Evolutionary conservation across 1,140 invertebrate genomes (phyloP), one percentile per base, ranked within the genome.

Genomic region (Brachystomella parvula): DNA sequence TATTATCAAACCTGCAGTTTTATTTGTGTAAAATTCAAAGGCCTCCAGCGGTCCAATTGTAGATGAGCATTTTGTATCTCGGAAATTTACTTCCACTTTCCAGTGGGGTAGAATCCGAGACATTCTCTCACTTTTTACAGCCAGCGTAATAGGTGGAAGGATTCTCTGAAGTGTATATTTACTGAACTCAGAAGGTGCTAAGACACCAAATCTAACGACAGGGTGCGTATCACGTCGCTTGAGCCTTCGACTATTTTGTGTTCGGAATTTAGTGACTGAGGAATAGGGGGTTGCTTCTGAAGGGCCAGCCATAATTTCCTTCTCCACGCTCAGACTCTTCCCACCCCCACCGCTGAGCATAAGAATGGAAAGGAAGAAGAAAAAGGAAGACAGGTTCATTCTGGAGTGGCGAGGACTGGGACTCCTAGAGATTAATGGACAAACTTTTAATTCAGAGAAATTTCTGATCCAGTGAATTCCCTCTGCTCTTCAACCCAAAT

Each of bases 31-130:
- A 68, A 90, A 86, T 61, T 90, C 87, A 75, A 90, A 87, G 2
- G 89, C 89, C 3, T 85, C 87, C 3, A 91, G 78, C 0, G 89
- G 86, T 0, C 89, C 89, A 56, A 84, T 82, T 0, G 85, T 86
- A 2, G 88, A 89, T 2, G 89, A 90, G 75, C 89, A 91, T n/a
- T 83, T 80, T 0, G 89, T 88, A 73, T 92, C 88, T 49, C 86
- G 79, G 64, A 86, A 83, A 39, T 85, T 81, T 0, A 90, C 82
- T 28, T 82, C 77, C 47, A 91, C 85, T 58, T 81, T 81, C 81
- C 85, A 87, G 15, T 83, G 83, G 0, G 84, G 83, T 1, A 89
- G 77, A 83, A 80, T 2, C 84, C 85, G 32, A 77, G 78, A 82
- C 12, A 88, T 82, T 17, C 82, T 79, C 44, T 76, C 69, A 47